Conservation (phyloP, 1,140 invertebrate genomes). For the Drosophila paulistorum region DNA sequence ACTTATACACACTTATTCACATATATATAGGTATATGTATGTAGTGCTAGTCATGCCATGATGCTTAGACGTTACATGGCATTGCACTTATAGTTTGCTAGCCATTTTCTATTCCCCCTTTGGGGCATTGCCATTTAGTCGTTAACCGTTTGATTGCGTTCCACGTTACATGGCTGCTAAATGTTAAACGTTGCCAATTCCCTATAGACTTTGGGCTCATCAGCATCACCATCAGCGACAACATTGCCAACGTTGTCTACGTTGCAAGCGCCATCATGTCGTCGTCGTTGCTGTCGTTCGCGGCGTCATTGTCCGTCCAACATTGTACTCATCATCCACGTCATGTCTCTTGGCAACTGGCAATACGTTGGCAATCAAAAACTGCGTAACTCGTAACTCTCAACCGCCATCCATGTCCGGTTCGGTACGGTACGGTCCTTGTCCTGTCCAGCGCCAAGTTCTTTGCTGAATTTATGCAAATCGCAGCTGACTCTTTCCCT, state of each 20-base stretch:
- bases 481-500: slow-evolving; percentile 40
- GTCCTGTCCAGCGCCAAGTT: slow-evolving; percentile 40
- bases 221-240: slow-evolving; percentile 40
- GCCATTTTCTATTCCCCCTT: slow-evolving; percentile 25
- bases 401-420: slow-evolving; percentile 40
- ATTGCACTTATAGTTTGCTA: slow-evolving; percentile 56
- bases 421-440: slow-evolving; percentile 47
- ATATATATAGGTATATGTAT: background rate
- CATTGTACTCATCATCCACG: slow-evolving; percentile 31
- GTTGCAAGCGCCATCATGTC: slow-evolving; percentile 1
- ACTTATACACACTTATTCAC: background rate
- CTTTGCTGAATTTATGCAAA: slow-evolving; percentile 74
- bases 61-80: slow-evolving; percentile 44
- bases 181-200: slow-evolving; percentile 76
- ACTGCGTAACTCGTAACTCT: slow-evolving; percentile 59
- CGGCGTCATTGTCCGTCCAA: slow-evolving; percentile 3
- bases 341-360: slow-evolving; percentile 55
- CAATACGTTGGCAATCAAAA: slow-evolving; percentile 75
- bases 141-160: slow-evolving; percentile 75
- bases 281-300: no score
- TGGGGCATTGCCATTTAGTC: slow-evolving; percentile 70
- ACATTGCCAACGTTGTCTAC: slow-evolving; percentile 14
- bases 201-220: slow-evolving; percentile 58
- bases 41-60: background rate
- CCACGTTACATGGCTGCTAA: slow-evolving; percentile 76